A percentile compares a stretch with the other conserved stretches of the same genome.
These are phyloP conservation scores for Heteromurus nitidus DNA, from an alignment of 2,888 invertebrate species.

Conservation along the genomic window DNA sequence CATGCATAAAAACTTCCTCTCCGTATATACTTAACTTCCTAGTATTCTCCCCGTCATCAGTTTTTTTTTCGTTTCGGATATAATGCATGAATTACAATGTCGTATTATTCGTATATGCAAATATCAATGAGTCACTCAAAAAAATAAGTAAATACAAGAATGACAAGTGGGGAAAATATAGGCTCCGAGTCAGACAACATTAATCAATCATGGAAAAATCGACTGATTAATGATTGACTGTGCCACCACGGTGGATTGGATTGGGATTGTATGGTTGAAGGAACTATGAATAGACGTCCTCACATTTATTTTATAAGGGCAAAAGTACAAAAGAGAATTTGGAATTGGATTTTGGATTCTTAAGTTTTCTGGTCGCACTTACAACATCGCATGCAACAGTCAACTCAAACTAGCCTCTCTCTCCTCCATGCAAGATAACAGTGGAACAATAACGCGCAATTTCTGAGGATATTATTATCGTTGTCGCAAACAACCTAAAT, in stretches of 20 bases:
- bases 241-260: constrained; percentile 1
- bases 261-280: constrained; percentile 6
- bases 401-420: no score
- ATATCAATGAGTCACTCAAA: constrained; percentile 39
- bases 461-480: no score
- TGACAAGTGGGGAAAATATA: constrained; percentile 28
- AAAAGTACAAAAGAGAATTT: not conserved
- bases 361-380: no score
- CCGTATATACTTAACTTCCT: no score
- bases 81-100: no score
- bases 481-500: no score
- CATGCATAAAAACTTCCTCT: constrained; percentile 5
- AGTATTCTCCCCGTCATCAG: not conserved
- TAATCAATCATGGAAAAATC: constrained; percentile 55
- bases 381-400: no score
- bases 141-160: constrained; percentile 1
- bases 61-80: no score
- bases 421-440: no score
- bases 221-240: constrained; percentile 50
- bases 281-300: not conserved
- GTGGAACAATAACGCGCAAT: no score
- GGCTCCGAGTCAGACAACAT: constrained; percentile 16
- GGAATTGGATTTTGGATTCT: no score
- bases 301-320: no score
- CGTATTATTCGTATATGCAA: not conserved